These are phyloP conservation scores for Cebus imitator DNA, from an alignment of 2,113 vertebrate species.

Conservation along the genomic window DNA sequence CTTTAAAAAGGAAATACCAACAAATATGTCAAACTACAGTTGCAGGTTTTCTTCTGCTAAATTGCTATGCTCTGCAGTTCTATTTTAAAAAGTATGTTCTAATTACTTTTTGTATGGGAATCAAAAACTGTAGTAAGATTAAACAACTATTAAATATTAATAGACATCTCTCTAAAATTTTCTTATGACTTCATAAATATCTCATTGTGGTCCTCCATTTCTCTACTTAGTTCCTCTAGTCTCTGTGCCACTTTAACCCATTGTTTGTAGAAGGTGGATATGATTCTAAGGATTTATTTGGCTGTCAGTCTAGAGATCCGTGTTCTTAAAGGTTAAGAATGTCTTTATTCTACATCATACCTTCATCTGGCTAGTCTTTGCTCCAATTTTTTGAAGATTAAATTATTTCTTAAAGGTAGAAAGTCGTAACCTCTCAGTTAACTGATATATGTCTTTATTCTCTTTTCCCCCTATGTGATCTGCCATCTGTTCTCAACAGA, in stretches of 20 bases:
- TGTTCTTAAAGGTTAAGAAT: slow-evolving; percentile 64
- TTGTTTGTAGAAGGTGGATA: background rate
- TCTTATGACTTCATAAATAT: background rate
- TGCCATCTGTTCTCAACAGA: slow-evolving; percentile 28
- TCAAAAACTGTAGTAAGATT: background rate
- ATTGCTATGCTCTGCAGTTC: background rate
- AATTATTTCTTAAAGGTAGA: slow-evolving; percentile 76
- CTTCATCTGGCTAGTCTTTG: slow-evolving; percentile 67
- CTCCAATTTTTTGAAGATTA: slow-evolving; percentile 77
- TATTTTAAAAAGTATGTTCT: background rate
- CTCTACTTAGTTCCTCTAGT: background rate
- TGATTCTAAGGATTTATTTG: background rate
- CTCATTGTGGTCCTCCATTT: background rate
- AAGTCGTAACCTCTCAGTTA: slow-evolving; percentile 69
- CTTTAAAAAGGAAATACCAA: slow-evolving; percentile 32
- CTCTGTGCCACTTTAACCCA: slow-evolving; percentile 22
- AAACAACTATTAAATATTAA: slow-evolving; percentile 3
- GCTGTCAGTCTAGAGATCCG: background rate
- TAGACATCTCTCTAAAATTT: background rate
- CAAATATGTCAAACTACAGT: background rate
- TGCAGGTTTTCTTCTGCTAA: background rate
- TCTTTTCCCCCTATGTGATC: slow-evolving; percentile 45
- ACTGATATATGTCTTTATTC: slow-evolving; percentile 60
- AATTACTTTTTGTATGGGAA: background rate
- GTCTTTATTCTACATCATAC: slow-evolving; percentile 45